Evolutionary conservation across 1,140 invertebrate species (phyloP).

Genomic region (Philotrypesis tridentata): DNA sequence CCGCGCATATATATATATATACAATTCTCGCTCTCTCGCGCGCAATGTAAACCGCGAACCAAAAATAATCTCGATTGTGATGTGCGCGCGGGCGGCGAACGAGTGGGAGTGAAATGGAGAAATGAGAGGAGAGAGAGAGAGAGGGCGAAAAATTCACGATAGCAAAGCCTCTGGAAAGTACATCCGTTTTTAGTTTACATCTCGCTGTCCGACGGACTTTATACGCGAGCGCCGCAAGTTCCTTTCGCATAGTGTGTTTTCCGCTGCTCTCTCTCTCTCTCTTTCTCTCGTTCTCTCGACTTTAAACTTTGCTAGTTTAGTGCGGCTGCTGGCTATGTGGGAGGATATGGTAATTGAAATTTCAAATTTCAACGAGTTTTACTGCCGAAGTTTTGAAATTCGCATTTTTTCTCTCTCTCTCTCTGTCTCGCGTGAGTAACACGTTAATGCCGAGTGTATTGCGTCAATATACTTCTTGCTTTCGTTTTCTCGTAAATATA

Average conservation of each 20-base stretch:
- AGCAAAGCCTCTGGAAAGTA: constrained; percentile 24
- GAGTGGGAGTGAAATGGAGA: constrained; percentile 31
- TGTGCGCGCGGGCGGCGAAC: no score
- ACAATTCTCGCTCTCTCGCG: not conserved
- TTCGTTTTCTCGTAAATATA: no score
- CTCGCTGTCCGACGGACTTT: not conserved
- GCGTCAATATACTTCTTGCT: no score
- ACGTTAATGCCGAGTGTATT: no score
- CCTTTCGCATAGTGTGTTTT: not conserved
- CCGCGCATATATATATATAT: no score
- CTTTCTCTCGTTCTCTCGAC: no score
- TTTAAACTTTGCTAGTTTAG: not conserved
- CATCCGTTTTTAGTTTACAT: constrained; percentile 40
- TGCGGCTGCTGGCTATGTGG: constrained; percentile 28
- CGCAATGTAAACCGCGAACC: constrained; percentile 37
- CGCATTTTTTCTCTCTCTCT: no score
- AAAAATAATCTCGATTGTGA: constrained; percentile 42
- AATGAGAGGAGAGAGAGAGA: constrained; percentile 8
- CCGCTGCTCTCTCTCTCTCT: no score
- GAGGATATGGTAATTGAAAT: constrained; percentile 45
- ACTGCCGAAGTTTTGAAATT: no score
- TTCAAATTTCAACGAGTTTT: not conserved
- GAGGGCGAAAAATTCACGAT: constrained; percentile 17
- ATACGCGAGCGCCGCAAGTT: constrained; percentile 8
- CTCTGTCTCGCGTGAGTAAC: no score